Conservation (phyloP, 2,797 vertebrate genomes). For the Gallinago solitaria region DNA sequence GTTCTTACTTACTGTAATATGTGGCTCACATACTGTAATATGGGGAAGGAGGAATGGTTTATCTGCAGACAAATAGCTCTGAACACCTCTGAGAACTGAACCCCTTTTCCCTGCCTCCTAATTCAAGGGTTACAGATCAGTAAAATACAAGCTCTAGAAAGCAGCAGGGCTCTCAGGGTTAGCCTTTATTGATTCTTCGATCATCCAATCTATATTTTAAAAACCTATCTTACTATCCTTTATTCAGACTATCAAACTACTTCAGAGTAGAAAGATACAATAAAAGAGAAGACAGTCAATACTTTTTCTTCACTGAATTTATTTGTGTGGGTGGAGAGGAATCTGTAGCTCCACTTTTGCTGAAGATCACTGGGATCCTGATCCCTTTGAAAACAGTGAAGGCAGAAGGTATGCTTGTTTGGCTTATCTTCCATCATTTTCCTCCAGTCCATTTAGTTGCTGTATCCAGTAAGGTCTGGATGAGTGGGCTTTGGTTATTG, state of each 20-base stretch:
- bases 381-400: not conserved
- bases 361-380: not conserved
- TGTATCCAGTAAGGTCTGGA: not conserved
- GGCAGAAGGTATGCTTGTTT: not conserved
- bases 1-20: not conserved
- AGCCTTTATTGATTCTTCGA: not conserved
- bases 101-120: not conserved
- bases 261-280: not conserved
- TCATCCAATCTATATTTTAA: not conserved
- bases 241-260: not conserved
- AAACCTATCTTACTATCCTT: not conserved
- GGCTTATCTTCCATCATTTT: not conserved
- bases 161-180: not conserved
- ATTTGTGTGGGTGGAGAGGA: not conserved
- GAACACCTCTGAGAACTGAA: not conserved
- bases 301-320: not conserved
- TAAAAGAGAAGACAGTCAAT: not conserved
- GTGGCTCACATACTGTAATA: not conserved
- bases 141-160: not conserved
- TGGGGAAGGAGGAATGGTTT: not conserved
- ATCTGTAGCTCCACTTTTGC: not conserved
- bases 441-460: not conserved
- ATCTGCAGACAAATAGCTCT: not conserved
- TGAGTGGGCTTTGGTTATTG: not conserved
- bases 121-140: not conserved